phyloP scores from a whole-genome alignment of 2,888 invertebrate species.

The Gandaritis pyraliata region DNA sequence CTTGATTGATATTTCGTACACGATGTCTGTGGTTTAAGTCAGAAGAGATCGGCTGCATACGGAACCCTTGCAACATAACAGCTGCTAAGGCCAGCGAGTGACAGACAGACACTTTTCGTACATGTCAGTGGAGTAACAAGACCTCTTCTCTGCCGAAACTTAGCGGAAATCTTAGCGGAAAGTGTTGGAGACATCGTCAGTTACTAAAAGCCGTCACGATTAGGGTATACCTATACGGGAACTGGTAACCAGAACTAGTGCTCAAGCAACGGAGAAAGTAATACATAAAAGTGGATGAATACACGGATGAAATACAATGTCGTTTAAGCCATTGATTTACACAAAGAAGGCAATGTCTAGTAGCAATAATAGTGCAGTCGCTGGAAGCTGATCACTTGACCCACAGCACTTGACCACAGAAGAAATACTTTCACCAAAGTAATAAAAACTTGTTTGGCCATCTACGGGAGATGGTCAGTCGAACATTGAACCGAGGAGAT shows the following conservation, averaged over 20 bases:
- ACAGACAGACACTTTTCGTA: neutral
- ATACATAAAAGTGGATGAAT: too few relatives aligned
- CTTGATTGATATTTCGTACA: conserved; percentile 54
- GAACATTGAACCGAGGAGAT: conserved; percentile 36
- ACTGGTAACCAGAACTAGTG: too few relatives aligned
- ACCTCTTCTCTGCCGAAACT: too few relatives aligned
- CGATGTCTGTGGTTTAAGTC: conserved; percentile 34
- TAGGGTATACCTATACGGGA: too few relatives aligned
- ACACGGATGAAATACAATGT: too few relatives aligned
- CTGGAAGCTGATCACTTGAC: conserved; percentile 11
- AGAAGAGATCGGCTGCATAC: conserved; percentile 5
- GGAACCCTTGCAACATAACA: neutral
- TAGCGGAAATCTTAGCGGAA: too few relatives aligned
- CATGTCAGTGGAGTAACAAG: neutral
- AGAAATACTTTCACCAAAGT: conserved; percentile 41
- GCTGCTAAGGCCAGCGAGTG: neutral
- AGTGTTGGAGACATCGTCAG: too few relatives aligned
- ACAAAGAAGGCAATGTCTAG: too few relatives aligned
- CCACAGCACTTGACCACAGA: conserved; percentile 25
- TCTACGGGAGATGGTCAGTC: conserved; percentile 27
- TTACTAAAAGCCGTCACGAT: too few relatives aligned
- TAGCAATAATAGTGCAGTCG: neutral
- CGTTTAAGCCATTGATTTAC: too few relatives aligned
- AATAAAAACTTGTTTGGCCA: conserved; percentile 33
- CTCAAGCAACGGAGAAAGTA: too few relatives aligned